Base-by-base conservation (phyloP, 1,140 invertebrate species). In the Heterodera carotae region DNA sequence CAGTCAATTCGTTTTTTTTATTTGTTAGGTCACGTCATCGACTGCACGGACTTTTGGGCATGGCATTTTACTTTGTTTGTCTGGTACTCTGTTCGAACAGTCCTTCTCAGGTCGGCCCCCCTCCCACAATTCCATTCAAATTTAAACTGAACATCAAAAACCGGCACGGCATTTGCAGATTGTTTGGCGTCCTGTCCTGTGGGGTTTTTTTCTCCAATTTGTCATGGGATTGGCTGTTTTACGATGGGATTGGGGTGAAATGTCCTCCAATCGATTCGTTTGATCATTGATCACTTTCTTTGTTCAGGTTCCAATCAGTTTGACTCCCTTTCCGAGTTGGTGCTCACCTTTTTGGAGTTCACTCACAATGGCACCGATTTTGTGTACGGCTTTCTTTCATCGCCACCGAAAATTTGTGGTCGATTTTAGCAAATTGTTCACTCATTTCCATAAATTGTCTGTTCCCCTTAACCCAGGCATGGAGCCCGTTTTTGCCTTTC, bases 151-250 rank as follows among this genome's bases (percentile, higher is more conserved):
- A n/a, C n/a, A n/a, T n/a, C n/a, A n/a, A n/a, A n/a, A n/a, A n/a
- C n/a, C n/a, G n/a, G n/a, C n/a, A n/a, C n/a, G n/a, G n/a, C n/a
- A n/a, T n/a, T n/a, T 85, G 3, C 78, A 92, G 90, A 90, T 94
- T 2, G 89, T 90, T 56, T 96, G 94, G 94, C 90, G 91, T 27
- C 92, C 87, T 18, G 92, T 97, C 0, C 83, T 92, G 22, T 92
- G 91, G 85, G 95, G 95, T 0, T 86, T 96, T 3, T 89, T 91
- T 0, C 88, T 96, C 10, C 96, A 98, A 89, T 94, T 97, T 84
- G 66, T 92, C 1, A 91, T 98, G 76, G 96, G 93, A 0, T 81
- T 97, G 0, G 79, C 96, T 2, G 93, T 94, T 72, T 92, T 98
- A 68, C 91, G 93, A 80, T 96, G 93, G 92, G 84, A 91, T 0